Evolutionary conservation across 1,140 invertebrate species (phyloP).

Genomic region (Dryas iulia): DNA sequence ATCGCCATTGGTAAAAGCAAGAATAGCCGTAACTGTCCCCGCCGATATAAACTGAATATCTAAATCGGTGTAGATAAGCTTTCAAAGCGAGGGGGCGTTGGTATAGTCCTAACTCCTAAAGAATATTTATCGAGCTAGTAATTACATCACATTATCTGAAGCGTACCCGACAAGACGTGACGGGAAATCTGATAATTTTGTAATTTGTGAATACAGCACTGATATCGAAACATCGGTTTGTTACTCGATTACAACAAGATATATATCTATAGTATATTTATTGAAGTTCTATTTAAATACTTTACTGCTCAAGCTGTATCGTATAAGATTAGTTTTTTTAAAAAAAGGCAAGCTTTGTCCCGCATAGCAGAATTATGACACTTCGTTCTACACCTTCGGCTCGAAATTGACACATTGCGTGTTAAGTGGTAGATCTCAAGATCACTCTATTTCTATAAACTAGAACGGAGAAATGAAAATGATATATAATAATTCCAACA

Average conservation of each 20-base stretch:
- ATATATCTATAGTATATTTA: no score
- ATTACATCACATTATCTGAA: slow-evolving; percentile 34
- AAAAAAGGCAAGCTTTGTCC: no score
- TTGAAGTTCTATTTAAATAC: no score
- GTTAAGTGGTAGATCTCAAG: no score
- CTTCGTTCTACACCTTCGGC: no score
- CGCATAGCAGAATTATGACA: no score
- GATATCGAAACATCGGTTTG: slow-evolving; percentile 13
- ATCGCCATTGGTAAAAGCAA: background rate
- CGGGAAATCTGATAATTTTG: slow-evolving; percentile 34
- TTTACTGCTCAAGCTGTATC: no score
- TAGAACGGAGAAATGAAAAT: no score
- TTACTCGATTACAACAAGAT: background rate
- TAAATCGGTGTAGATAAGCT: slow-evolving; percentile 10
- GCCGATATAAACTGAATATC: background rate
- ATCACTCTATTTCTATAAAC: no score
- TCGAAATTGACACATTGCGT: no score
- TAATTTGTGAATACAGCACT: slow-evolving; percentile 23
- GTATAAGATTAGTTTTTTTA: no score
- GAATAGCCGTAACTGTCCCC: background rate
- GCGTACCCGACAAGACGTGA: slow-evolving; percentile 24
- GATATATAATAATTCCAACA: no score
- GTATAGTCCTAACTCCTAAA: slow-evolving; percentile 2
- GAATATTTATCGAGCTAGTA: slow-evolving; percentile 31
- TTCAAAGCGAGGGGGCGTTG: slow-evolving; percentile 16